Percentiles rank a stretch among this genome's conserved stretches.
Evolutionary conservation across 2,113 vertebrate genomes (phyloP).

Genomic region (Zingel zingel): DNA sequence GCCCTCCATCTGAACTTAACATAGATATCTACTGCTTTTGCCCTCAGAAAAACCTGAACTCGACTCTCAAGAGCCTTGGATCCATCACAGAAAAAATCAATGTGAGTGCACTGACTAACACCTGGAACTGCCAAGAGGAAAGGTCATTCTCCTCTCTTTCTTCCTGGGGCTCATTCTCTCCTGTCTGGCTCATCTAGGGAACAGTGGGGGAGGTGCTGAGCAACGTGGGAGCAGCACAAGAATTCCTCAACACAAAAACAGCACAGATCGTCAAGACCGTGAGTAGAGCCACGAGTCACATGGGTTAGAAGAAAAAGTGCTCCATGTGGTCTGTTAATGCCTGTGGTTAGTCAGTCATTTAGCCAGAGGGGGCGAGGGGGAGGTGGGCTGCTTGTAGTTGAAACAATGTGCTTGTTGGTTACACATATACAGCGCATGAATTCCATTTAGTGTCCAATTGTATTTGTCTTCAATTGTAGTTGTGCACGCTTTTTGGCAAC

Average conservation of each 20-base stretch:
- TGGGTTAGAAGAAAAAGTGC: conserved; percentile 39
- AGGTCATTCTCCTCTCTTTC: not conserved
- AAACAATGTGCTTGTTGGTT: conserved; percentile 23
- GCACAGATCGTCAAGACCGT: conserved; percentile 82
- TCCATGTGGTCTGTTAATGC: conserved; percentile 55
- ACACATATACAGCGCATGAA: conserved; percentile 4
- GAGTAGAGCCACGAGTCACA: conserved; percentile 77
- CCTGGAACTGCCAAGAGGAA: not conserved
- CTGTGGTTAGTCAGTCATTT: conserved; percentile 50
- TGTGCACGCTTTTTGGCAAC: not conserved
- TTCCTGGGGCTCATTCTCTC: not conserved
- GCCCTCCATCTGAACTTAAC: conserved; percentile 10
- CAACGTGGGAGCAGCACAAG: conserved; percentile 68
- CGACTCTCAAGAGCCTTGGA: conserved; percentile 63
- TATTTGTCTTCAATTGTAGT: not conserved
- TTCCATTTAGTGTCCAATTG: not conserved
- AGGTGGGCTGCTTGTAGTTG: conserved; percentile 8
- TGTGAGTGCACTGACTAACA: conserved; percentile 72
- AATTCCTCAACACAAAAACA: conserved; percentile 77
- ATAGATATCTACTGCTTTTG: conserved; percentile 14
- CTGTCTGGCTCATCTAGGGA: conserved; percentile 67
- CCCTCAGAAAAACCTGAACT: conserved; percentile 79
- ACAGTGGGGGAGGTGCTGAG: conserved; percentile 65
- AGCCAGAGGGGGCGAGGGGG: conserved; percentile 25
- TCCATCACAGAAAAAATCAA: conserved; percentile 40